phyloP scores from a whole-genome alignment of 2,888 invertebrate species.

The Caenorhabditis drosophilae region DNA sequence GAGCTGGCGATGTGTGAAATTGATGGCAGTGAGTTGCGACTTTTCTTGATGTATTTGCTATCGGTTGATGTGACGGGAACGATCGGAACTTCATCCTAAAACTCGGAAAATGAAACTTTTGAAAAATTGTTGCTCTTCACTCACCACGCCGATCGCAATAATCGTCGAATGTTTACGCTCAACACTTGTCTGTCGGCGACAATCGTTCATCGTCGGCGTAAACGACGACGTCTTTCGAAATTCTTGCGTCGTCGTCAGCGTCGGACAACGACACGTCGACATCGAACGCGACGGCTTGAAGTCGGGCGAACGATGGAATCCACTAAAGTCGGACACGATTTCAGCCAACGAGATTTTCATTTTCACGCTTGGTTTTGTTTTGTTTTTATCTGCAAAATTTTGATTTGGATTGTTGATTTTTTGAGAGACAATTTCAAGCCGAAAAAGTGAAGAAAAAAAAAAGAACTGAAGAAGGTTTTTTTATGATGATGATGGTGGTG shows the following conservation, averaged over 20 bases:
- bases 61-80: background rate
- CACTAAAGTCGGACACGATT: conserved; percentile 26
- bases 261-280: background rate
- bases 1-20: background rate
- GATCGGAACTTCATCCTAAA: background rate
- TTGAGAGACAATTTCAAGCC: too few relatives aligned
- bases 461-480: too few relatives aligned
- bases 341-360: conserved; percentile 29
- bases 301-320: conserved; percentile 21
- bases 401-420: too few relatives aligned
- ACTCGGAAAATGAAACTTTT: background rate
- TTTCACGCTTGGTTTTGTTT: too few relatives aligned
- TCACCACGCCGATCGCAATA: background rate
- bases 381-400: too few relatives aligned
- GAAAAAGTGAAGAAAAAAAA: too few relatives aligned
- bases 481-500: too few relatives aligned
- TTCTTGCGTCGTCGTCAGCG: background rate
- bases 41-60: background rate
- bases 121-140: background rate
- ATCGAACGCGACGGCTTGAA: conserved; percentile 11
- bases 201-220: background rate
- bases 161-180: background rate
- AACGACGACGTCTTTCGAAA: background rate
- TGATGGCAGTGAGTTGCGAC: background rate
- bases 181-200: background rate